These are phyloP conservation scores for Ethmia dodecea DNA, from an alignment of 2,888 invertebrate species.

Conservation along the genomic window DNA sequence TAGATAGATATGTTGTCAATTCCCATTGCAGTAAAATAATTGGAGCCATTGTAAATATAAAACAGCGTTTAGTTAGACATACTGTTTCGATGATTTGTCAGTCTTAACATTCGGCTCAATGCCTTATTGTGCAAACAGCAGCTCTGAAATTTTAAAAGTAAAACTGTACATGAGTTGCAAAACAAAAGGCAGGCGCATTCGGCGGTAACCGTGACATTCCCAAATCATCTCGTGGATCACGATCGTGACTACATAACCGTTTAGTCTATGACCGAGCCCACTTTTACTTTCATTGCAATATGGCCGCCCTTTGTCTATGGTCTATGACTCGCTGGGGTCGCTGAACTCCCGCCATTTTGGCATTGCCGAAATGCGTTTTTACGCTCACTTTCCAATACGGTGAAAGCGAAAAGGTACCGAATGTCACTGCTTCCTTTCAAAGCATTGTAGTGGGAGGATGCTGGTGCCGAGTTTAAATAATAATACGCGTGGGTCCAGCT, in stretches of 20 bases:
- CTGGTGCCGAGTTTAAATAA: constrained; percentile 47
- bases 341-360: constrained; percentile 61
- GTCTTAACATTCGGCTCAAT: constrained; percentile 23
- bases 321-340: constrained; percentile 59
- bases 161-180: constrained; percentile 35
- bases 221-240: constrained; percentile 65
- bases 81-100: too few relatives aligned
- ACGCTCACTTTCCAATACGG: constrained; percentile 76
- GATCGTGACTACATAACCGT: constrained; percentile 51
- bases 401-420: constrained; percentile 75
- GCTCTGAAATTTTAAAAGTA: constrained; percentile 32
- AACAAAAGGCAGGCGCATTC: constrained; percentile 37
- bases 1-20: too few relatives aligned
- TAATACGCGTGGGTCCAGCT: constrained; percentile 45
- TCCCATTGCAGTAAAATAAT: too few relatives aligned
- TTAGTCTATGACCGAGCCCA: constrained; percentile 32
- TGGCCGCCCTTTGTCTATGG: constrained; percentile 66
- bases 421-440: constrained; percentile 74
- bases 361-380: constrained; percentile 74
- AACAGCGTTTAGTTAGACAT: too few relatives aligned
- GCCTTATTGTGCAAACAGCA: constrained; percentile 36
- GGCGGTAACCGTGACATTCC: constrained; percentile 71
- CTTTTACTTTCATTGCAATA: constrained; percentile 70
- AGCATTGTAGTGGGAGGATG: constrained; percentile 69
- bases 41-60: too few relatives aligned